A percentile compares a stretch with the other conserved stretches of the same genome.
phyloP scores from a whole-genome alignment of 2,888 invertebrate genomes.

The Blera fallax region DNA sequence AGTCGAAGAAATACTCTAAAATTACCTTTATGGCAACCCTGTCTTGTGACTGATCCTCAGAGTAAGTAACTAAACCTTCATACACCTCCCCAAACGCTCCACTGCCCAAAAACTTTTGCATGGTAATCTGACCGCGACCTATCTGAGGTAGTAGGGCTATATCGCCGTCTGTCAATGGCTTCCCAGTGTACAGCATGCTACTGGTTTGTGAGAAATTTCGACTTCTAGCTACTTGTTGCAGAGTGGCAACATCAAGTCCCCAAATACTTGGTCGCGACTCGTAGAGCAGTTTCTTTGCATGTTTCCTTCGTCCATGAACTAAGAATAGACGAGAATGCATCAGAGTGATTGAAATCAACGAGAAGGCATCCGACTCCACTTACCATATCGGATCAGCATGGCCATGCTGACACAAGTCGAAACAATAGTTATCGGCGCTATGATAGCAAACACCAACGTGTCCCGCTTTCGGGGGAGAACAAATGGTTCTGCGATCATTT shows the following conservation, averaged over 20 bases:
- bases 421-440: conserved; percentile 83
- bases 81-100: conserved; percentile 99
- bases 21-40: conserved; percentile 95
- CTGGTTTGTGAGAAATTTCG: conserved; percentile 90
- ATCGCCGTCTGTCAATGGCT: conserved; percentile 88
- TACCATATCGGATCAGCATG: conserved; percentile 77
- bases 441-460: conserved; percentile 85
- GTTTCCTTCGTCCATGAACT: conserved; percentile 86
- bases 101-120: conserved; percentile 94
- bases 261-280: conserved; percentile 84
- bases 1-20: background rate
- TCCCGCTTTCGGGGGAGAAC: conserved; percentile 79
- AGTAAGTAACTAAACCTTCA: conserved; percentile 91
- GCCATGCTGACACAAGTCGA: conserved; percentile 78
- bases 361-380: conserved; percentile 24
- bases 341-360: conserved; percentile 4
- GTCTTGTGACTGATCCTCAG: conserved; percentile 85
- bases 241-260: conserved; percentile 92
- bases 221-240: conserved; percentile 89
- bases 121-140: conserved; percentile 91
- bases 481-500: conserved; percentile 81
- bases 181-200: conserved; percentile 89
- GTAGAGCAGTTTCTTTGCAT: conserved; percentile 87
- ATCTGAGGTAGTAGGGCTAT: conserved; percentile 93
- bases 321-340: conserved; percentile 63